Percentiles rank a stretch among this genome's conserved stretches.
These are phyloP conservation scores for Trichonephila inaurata DNA, from an alignment of 1,140 invertebrate genomes.

Conservation along the genomic window DNA sequence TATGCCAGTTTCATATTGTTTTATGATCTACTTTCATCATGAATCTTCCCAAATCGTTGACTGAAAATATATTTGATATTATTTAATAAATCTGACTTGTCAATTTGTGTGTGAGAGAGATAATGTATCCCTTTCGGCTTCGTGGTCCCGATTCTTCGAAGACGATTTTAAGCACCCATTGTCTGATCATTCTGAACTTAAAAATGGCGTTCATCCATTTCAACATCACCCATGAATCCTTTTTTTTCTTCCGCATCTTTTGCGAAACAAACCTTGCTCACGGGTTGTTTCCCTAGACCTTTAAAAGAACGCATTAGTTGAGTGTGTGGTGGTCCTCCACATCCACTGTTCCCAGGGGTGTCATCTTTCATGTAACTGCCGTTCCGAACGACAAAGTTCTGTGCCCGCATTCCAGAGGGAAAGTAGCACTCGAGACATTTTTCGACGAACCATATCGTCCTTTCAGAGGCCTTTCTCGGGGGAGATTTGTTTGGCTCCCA, in stretches of 20 bases:
- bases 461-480: not conserved
- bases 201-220: not conserved
- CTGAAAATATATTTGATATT: too few relatives aligned
- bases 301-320: conserved; percentile 23
- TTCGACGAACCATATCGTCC: conserved; percentile 49
- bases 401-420: conserved; percentile 47
- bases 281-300: conserved; percentile 12
- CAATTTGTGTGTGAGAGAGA: too few relatives aligned
- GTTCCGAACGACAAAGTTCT: conserved; percentile 36
- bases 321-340: conserved; percentile 38
- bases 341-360: conserved; percentile 62
- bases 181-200: too few relatives aligned
- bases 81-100: too few relatives aligned
- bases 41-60: too few relatives aligned
- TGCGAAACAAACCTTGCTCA: not conserved
- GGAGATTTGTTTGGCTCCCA: not conserved
- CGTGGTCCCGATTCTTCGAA: too few relatives aligned
- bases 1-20: too few relatives aligned
- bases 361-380: conserved; percentile 59
- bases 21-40: too few relatives aligned
- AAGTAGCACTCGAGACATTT: conserved; percentile 40
- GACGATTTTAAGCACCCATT: too few relatives aligned
- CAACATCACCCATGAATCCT: not conserved
- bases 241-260: not conserved
- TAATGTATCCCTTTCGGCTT: too few relatives aligned